Evolutionary conservation across 1,140 invertebrate genomes (phyloP), one percentile per base, ranked within the genome.

Genomic region (Sinonovacula constricta): DNA sequence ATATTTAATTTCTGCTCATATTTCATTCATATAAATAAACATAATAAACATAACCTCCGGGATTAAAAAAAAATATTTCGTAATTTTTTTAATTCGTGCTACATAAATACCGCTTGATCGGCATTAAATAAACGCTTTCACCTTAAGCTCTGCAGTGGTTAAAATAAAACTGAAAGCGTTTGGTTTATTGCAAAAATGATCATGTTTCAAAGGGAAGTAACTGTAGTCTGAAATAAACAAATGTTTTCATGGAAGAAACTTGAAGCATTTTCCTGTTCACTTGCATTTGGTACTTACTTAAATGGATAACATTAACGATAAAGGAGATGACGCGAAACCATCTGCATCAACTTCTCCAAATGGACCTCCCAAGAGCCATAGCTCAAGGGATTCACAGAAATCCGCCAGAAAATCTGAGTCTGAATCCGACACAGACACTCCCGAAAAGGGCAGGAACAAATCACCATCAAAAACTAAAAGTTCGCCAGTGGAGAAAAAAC

Each of bases 401-500:
- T 76, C 72, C 2, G 62, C 72, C 0, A 56, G 63, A n/a, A 76
- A 67, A 51, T 76, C 72, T 4, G 78, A 72, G 1, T 59, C 71
- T 22, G 56, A 78, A 34, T 56, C 56, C n/a, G 74, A 77, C 7
- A 56, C 51, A 30, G 74, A 80, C 49, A 34, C 60, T 5, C 72
- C 72, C 10, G 72, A 76, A 15, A 76, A 76, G 49, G 18, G 18
- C 28, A 76, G 67, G 33, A 31, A 33, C 2, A 66, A 59, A 31
- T 69, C 76, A 70, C 57, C 62, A 36, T 56, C 81, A 1, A 72
- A 77, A 70, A 60, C 45, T 39, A 81, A 70, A 54, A 60, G 39
- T 33, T 74, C 78, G 12, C 79, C 78, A 12, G 79, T 83, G 2
- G 84, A 84, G 0, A 85, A 78, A 49, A 88, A 87, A 60, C 78